Evolutionary conservation across 2,888 invertebrate species (phyloP), one percentile per base, ranked within the genome.

Genomic region (Pseudococcus viburni): DNA sequence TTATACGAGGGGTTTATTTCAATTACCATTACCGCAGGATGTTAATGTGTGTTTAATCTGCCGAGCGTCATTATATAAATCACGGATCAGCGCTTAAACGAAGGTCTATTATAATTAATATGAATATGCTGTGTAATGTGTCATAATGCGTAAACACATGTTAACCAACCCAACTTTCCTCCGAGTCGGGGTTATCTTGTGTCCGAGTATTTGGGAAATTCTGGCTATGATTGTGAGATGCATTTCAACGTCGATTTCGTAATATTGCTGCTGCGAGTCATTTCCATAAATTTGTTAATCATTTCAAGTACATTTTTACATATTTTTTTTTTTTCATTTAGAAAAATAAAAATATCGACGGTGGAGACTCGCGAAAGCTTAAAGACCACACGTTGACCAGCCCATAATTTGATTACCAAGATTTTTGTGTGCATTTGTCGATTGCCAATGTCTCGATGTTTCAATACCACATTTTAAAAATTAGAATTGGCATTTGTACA

Each of bases 61-160:
- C 26, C 26, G 80, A 33, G 42, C 80, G n/a, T 42, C 80, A 33
- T 80, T 33, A 33, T 39, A 80, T 80, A 80, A 80, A 80, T 80
- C 80, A 80, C 80, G 80, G 80, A 80, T 80, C 80, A 80, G n/a
- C 80, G 80, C 42, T 9, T n/a, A 5, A 42, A 42, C 42, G n/a
- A 42, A 80, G 80, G n/a, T 80, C 33, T 42, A 80, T 80, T 80
- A 80, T 73, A 73, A 73, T 73, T 26, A 73, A 73, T 73, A 33
- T 33, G 33, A 73, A 33, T 33, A 33, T 33, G 26, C 26, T 33
- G 26, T 33, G 26, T 33, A 33, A 33, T 33, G 26, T 33, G 26
- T 33, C 26, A 26, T 19, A 26, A 26, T 73, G 33, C 11, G 15
- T 33, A 33, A 73, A 73, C 68, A 73, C 33, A 73, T 33, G 68